A percentile compares a stretch with the other conserved stretches of the same genome.
Conservation (phyloP, 1,140 invertebrate species). For the Drosophila watanabei region DNA sequence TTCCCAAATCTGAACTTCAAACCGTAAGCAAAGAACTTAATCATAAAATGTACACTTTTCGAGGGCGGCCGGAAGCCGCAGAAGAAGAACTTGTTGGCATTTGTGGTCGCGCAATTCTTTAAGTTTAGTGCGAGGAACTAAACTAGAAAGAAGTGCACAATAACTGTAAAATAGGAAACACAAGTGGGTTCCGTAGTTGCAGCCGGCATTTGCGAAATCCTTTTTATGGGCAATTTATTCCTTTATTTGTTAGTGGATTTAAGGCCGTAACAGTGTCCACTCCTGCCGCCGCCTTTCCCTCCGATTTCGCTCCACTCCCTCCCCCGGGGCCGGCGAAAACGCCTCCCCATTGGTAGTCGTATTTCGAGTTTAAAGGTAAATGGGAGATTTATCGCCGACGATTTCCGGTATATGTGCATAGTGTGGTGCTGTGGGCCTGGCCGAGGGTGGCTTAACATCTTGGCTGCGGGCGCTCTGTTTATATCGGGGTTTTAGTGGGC, state of each 20-base stretch:
- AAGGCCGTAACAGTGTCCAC: slow-evolving; percentile 68
- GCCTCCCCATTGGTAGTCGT: slow-evolving; percentile 62
- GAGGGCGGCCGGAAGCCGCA: background rate
- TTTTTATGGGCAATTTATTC: slow-evolving; percentile 83
- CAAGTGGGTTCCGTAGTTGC: slow-evolving; percentile 68
- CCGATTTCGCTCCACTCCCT: slow-evolving; percentile 11
- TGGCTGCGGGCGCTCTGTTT: slow-evolving; percentile 67
- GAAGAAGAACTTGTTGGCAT: slow-evolving; percentile 36
- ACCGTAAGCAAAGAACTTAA: background rate
- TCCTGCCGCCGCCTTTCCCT: slow-evolving; percentile 14
- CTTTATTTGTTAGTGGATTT: slow-evolving; percentile 83
- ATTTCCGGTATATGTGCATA: slow-evolving; percentile 58
- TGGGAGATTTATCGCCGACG: slow-evolving; percentile 79
- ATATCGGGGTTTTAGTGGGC: slow-evolving; percentile 78
- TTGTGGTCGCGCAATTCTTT: slow-evolving; percentile 31
- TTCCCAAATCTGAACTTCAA: background rate
- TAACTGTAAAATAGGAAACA: slow-evolving; percentile 74
- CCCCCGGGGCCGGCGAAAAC: slow-evolving; percentile 12
- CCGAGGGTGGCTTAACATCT: slow-evolving; percentile 50
- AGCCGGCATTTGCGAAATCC: slow-evolving; percentile 80
- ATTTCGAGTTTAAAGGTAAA: slow-evolving; percentile 83
- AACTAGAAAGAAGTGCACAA: slow-evolving; percentile 46
- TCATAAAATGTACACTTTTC: slow-evolving; percentile 15
- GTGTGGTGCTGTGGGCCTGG: slow-evolving; percentile 4
- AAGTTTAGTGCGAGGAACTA: slow-evolving; percentile 37